These are phyloP conservation scores for Rotaria magnacalcarata DNA, from an alignment of 2,888 invertebrate species.

Conservation along the genomic window DNA sequence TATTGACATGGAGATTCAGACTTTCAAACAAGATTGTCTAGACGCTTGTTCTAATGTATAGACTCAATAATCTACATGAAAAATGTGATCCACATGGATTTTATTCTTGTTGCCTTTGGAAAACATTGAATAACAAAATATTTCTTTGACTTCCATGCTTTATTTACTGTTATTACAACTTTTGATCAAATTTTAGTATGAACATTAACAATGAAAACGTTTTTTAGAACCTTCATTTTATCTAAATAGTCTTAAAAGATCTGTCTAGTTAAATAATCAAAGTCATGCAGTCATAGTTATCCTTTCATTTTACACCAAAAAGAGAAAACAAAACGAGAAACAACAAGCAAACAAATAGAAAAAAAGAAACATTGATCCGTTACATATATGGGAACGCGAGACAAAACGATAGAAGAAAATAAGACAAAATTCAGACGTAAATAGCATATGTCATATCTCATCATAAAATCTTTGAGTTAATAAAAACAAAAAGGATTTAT, in stretches of 20 bases:
- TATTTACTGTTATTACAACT: too few relatives aligned
- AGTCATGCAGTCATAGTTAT: not conserved
- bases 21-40: too few relatives aligned
- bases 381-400: not conserved
- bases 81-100: too few relatives aligned
- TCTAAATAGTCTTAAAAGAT: not conserved
- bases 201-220: not conserved
- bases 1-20: too few relatives aligned
- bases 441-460: not conserved
- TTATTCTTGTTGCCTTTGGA: too few relatives aligned
- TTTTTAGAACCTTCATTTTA: not conserved
- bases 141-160: too few relatives aligned
- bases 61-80: too few relatives aligned
- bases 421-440: not conserved
- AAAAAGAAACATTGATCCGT: not conserved
- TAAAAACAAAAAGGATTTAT: not conserved
- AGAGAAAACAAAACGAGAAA: not conserved
- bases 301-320: constrained; percentile 9
- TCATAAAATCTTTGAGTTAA: not conserved
- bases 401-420: not conserved
- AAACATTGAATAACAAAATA: too few relatives aligned
- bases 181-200: too few relatives aligned
- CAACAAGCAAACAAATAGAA: not conserved
- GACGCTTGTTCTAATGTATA: too few relatives aligned
- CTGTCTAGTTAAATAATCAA: not conserved